phyloP scores from a whole-genome alignment of 2,888 invertebrate genomes.

The Mechanitis messenoides region DNA sequence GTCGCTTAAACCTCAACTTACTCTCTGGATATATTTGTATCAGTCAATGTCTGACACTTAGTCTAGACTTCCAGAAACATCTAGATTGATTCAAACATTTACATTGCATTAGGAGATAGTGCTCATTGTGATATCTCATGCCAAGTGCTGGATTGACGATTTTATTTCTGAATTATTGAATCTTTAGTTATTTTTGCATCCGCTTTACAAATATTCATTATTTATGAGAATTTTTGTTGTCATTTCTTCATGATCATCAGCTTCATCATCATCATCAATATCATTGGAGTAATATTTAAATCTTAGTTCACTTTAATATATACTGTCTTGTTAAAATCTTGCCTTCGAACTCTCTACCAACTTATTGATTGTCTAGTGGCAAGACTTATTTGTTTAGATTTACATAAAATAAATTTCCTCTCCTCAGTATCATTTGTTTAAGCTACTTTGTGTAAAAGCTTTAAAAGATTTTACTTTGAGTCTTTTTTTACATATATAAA shows the following conservation, averaged over 20 bases:
- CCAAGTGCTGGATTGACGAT: constrained; percentile 7
- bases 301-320: constrained; percentile 10
- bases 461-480: constrained; percentile 21
- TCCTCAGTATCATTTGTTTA: constrained; percentile 21
- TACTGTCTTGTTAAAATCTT: constrained; percentile 14
- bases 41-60: constrained; percentile 36
- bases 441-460: constrained; percentile 28
- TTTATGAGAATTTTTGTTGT: no score
- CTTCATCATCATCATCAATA: neutral
- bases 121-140: constrained; percentile 10
- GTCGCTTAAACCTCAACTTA: constrained; percentile 30
- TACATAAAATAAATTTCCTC: constrained; percentile 27
- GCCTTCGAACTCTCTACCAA: constrained; percentile 19
- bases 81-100: constrained; percentile 56
- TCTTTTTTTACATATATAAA: constrained; percentile 9
- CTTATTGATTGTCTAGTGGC: constrained; percentile 25
- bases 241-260: neutral
- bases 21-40: constrained; percentile 35
- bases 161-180: neutral
- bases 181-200: neutral
- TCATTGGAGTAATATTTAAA: constrained; percentile 1
- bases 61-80: constrained; percentile 36
- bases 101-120: constrained; percentile 38
- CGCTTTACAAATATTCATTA: no score
- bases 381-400: constrained; percentile 26